Base-by-base conservation (phyloP, 2,888 invertebrate genomes). In the Sminthurinus aureus region DNA sequence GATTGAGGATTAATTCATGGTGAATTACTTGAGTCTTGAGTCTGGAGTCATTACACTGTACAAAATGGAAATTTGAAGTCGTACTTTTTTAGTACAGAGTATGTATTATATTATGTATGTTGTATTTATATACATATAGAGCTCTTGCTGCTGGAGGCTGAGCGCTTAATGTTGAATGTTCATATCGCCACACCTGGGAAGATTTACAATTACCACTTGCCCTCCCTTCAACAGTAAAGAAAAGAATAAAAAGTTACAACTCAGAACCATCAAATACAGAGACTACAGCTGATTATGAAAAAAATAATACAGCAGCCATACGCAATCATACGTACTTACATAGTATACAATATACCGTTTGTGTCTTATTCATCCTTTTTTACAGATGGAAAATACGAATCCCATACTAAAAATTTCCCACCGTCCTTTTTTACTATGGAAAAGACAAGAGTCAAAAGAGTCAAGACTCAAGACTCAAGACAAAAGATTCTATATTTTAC, bases 141-240 rank as follows among this genome's bases (percentile, higher is more conserved):
- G n/a, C n/a, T n/a, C n/a, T n/a, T n/a, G n/a, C n/a, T n/a, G n/a
- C n/a, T n/a, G n/a, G n/a, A n/a, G n/a, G n/a, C n/a, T n/a, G n/a
- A n/a, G n/a, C n/a, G n/a, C n/a, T n/a, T n/a, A n/a, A n/a, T n/a
- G 6, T 6, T 38, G 3, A 38, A 38, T 38, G 38, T 38, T 38
- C 38, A 38, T 38, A 38, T n/a, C 18, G 75, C 75, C 51, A 75
- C 75, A 75, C 75, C 75, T 75, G 75, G 75, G 26, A 75, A 75
- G 51, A 75, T 75, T 38, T 75, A 75, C 75, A n/a, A 22, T 11
- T 69, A 20, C 67, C 13, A 2, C 38, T 6, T 1, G 1, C 38
- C 38, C 38, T 38, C 38, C 38, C 38, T 38, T 38, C 38, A 38
- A 38, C 38, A 38, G 38, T 38, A 38, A 38, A 38, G 38, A 38